phyloP scores from a whole-genome alignment of 2,113 vertebrate species.

The Terrapene triunguis region DNA sequence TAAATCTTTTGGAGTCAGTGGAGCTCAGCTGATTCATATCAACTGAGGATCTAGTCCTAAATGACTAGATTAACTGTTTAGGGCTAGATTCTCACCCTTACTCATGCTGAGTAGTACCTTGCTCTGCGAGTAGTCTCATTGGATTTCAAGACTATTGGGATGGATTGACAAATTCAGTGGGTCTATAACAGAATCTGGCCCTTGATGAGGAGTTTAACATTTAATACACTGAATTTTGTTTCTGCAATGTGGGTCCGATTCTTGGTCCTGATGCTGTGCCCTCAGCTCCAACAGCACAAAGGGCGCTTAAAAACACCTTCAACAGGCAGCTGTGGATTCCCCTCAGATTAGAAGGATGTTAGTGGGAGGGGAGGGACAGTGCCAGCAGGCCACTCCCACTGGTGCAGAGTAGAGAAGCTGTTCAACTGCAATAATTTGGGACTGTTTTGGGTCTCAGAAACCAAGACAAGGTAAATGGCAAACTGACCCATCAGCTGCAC shows the following conservation, averaged over 20 bases:
- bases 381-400: neutral
- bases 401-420: neutral
- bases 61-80: neutral
- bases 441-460: neutral
- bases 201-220: accelerated
- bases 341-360: neutral
- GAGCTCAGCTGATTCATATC: neutral
- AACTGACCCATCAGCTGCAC: neutral
- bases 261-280: neutral
- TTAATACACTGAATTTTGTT: neutral
- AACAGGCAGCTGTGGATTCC: neutral
- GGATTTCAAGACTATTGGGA: neutral
- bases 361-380: neutral
- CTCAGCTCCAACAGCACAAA: neutral
- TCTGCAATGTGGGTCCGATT: neutral
- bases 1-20: neutral
- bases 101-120: neutral
- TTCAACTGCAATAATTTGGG: neutral
- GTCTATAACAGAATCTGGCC: neutral
- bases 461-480: neutral
- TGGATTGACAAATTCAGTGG: neutral
- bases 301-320: neutral
- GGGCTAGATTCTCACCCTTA: neutral
- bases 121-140: accelerated
- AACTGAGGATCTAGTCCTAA: neutral